phyloP scores from a whole-genome alignment of 2,888 invertebrate species.

The Boloria selene region DNA sequence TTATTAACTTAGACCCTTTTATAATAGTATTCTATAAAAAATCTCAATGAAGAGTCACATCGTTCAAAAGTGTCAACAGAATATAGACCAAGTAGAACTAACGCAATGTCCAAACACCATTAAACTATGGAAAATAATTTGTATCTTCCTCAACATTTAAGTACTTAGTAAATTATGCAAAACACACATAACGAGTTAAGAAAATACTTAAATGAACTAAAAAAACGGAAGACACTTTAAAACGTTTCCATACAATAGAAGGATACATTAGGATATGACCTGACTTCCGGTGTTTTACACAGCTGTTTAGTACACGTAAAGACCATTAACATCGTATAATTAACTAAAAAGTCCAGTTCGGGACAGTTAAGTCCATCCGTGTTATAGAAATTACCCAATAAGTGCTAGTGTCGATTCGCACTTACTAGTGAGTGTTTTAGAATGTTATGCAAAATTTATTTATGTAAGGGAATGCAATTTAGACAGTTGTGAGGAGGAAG shows the following conservation, averaged over 20 bases:
- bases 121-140: too few relatives aligned
- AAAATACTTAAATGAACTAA: background rate
- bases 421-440: constrained; percentile 6
- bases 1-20: too few relatives aligned
- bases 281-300: constrained; percentile 32
- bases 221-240: constrained; percentile 9
- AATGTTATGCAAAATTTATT: background rate
- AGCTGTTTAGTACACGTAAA: constrained; percentile 26
- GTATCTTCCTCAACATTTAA: too few relatives aligned
- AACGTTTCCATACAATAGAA: constrained; percentile 34
- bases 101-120: too few relatives aligned
- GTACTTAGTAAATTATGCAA: constrained; percentile 10
- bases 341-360: constrained; percentile 12
- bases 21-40: too few relatives aligned
- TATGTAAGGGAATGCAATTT: too few relatives aligned
- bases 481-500: too few relatives aligned
- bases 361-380: constrained; percentile 16
- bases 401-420: background rate
- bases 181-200: constrained; percentile 1
- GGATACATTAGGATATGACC: constrained; percentile 33
- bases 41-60: too few relatives aligned
- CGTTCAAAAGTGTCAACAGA: too few relatives aligned
- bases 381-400: constrained; percentile 8
- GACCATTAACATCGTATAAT: constrained; percentile 36
- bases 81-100: too few relatives aligned